phyloP scores from a whole-genome alignment of 2,113 vertebrate species.

The Spilogale gracilis region DNA sequence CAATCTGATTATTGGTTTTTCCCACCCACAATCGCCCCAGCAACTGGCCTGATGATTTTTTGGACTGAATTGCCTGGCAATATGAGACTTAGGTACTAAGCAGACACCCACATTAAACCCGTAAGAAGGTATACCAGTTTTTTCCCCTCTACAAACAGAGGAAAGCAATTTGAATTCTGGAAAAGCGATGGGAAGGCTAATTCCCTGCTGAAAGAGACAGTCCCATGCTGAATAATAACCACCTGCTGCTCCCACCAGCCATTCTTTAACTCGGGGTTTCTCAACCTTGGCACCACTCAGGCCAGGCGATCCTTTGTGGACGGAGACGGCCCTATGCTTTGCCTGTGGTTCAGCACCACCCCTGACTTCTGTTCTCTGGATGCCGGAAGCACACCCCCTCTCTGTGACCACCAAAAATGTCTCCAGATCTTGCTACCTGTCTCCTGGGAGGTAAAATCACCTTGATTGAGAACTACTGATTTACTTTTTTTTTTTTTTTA shows the following conservation, averaged over 20 bases:
- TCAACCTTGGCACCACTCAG: background rate
- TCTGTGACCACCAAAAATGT: background rate
- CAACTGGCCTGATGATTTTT: conserved; percentile 71
- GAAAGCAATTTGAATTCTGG: conserved; percentile 81
- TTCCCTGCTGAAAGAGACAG: conserved; percentile 83
- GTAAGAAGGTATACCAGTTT: background rate
- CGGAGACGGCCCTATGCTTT: background rate
- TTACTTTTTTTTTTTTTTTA: conserved; percentile 72
- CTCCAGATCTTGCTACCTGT: background rate
- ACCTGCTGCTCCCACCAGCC: conserved; percentile 40
- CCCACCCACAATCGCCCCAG: conserved; percentile 41
- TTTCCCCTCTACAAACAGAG: conserved; percentile 62
- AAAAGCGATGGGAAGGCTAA: conserved; percentile 80
- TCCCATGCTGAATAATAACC: conserved; percentile 78
- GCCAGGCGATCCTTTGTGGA: background rate
- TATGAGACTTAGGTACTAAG: conserved; percentile 56
- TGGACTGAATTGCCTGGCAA: conserved; percentile 36
- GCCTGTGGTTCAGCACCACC: background rate
- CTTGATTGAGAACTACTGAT: conserved; percentile 17
- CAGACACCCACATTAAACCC: conserved; percentile 52
- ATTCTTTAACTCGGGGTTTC: background rate
- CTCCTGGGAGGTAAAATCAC: conserved; percentile 17
- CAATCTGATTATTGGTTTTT: background rate
- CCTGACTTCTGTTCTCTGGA: background rate
- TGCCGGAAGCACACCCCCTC: background rate